phyloP scores from a whole-genome alignment of 2,797 vertebrate genomes.

The Silurus lanzhouensis region DNA sequence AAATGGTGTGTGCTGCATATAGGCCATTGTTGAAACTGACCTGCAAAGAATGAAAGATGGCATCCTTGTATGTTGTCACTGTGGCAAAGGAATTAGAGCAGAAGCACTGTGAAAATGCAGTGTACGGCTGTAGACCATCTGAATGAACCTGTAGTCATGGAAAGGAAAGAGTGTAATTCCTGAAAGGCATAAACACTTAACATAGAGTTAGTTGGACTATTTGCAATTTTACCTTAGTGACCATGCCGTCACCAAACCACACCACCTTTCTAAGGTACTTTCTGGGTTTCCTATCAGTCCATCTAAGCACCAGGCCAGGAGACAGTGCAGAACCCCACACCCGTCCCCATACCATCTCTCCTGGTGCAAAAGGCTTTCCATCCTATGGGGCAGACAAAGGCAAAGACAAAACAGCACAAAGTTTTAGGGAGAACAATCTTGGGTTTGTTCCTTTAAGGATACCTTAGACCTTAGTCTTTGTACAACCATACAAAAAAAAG shows the following conservation, averaged over 20 bases:
- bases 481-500: background rate
- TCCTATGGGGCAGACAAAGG: conserved; percentile 48
- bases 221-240: conserved; percentile 60
- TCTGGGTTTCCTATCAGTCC: conserved; percentile 5
- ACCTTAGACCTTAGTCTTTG: background rate
- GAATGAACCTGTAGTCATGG: conserved; percentile 58
- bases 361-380: conserved; percentile 42
- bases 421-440: background rate
- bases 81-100: conserved; percentile 63
- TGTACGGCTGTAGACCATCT: conserved; percentile 58
- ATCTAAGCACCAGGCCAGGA: conserved; percentile 65
- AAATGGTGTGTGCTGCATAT: background rate
- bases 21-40: conserved; percentile 44
- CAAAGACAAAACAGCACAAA: background rate
- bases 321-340: conserved; percentile 54
- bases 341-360: conserved; percentile 71
- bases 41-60: conserved; percentile 68
- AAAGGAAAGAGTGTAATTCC: background rate
- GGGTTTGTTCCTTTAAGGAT: background rate
- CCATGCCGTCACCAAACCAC: conserved; percentile 68
- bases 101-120: conserved; percentile 65
- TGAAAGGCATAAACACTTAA: conserved; percentile 19
- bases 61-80: conserved; percentile 64
- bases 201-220: background rate
- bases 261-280: conserved; percentile 53